These are phyloP conservation scores for Calidris pugnax DNA, from an alignment of 2,113 vertebrate species.

Conservation along the genomic window DNA sequence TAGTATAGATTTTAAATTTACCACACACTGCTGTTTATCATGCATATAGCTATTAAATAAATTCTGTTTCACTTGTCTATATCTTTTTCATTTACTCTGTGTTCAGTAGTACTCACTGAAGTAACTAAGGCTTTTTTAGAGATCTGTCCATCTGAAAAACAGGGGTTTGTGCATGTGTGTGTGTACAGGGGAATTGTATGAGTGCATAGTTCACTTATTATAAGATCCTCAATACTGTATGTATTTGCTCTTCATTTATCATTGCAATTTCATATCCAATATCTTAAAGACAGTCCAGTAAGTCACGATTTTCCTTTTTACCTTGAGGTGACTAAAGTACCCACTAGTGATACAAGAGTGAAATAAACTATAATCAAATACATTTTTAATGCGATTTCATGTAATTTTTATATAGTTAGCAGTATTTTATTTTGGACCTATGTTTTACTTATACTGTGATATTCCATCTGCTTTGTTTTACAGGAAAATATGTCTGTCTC, in stretches of 20 bases:
- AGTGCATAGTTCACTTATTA: neutral
- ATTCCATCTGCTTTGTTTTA: neutral
- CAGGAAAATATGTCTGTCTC: neutral
- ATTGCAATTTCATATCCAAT: neutral
- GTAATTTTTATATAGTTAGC: neutral
- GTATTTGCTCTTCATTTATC: neutral
- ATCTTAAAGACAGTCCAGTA: neutral
- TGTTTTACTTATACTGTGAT: neutral
- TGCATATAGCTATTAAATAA: neutral
- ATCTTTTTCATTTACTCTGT: neutral
- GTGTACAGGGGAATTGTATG: neutral
- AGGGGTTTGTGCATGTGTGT: neutral
- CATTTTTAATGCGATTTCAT: neutral
- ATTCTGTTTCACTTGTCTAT: neutral
- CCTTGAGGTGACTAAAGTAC: neutral
- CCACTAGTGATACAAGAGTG: accelerated
- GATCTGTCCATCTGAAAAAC: neutral
- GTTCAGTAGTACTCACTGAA: neutral
- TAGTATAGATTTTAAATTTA: neutral
- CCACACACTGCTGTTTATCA: neutral
- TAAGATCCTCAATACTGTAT: neutral
- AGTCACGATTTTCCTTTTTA: neutral
- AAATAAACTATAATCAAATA: neutral
- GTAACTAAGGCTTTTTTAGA: neutral
- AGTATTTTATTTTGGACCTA: neutral